Percentiles rank a stretch among this genome's conserved stretches.
Evolutionary conservation across 2,888 invertebrate species (phyloP).

Genomic region (Phyto melanocephala): DNA sequence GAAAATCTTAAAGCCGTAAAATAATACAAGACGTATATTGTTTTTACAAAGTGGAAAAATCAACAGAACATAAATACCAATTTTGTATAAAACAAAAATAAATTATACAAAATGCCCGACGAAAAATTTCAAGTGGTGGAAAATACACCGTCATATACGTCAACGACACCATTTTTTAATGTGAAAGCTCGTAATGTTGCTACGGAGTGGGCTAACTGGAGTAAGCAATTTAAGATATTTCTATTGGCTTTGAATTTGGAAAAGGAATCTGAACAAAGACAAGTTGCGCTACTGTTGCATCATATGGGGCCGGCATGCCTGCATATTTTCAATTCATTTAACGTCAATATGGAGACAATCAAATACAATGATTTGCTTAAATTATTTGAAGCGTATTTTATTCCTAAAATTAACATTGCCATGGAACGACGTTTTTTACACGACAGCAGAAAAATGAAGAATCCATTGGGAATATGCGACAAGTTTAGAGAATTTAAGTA

Average conservation of each 20-base stretch:
- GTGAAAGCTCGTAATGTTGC: conserved; percentile 17
- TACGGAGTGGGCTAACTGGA: conserved; percentile 51
- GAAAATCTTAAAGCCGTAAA: no score
- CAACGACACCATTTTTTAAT: conserved; percentile 15
- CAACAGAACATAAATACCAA: no score
- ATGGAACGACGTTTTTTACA: conserved; percentile 51
- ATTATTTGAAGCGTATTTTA: conserved; percentile 39
- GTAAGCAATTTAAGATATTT: conserved; percentile 57
- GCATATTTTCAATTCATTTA: no score
- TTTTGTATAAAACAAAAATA: background rate
- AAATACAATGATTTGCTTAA: conserved; percentile 28
- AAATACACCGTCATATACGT: conserved; percentile 4
- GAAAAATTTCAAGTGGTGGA: background rate
- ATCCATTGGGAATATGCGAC: conserved; percentile 4
- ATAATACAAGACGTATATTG: no score
- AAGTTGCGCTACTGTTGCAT: conserved; percentile 38
- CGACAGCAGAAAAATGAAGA: background rate
- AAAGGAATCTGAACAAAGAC: background rate
- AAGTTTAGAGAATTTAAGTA: background rate
- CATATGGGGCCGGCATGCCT: conserved; percentile 8
- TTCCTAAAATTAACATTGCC: conserved; percentile 58
- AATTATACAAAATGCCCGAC: conserved; percentile 5
- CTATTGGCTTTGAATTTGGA: conserved; percentile 52
- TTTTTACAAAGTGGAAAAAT: no score
- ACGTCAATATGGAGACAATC: conserved; percentile 48